Evolutionary conservation across 2,113 vertebrate species (phyloP), one percentile per base, ranked within the genome.

Genomic region (Chitala chitala): DNA sequence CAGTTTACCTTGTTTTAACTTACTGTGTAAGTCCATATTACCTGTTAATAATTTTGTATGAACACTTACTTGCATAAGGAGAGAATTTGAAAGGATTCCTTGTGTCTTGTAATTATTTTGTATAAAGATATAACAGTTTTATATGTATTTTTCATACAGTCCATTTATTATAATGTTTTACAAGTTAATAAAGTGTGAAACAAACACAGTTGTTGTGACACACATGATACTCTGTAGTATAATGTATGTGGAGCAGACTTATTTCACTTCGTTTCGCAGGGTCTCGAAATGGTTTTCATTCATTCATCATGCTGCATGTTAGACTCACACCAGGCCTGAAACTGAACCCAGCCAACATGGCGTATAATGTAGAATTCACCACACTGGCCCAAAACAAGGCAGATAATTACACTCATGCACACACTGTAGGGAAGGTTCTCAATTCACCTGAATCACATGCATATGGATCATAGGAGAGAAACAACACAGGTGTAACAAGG

Each of bases 21-120:
- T 78, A 75, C 77, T 78, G 72, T 78, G 76, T 78, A 78, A 78
- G 77, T 59, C 65, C 36, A 15, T 55, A 20, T 73, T 8, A 36
- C 54, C 61, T 72, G 29, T 63, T 42, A 75, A 29, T 42, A 69
- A 50, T 48, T 55, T 46, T 26, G 24, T 33, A 20, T 58, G 38
- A 50, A 20, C n/a, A 31, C 9, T 29, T 20, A 69, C 46, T 33
- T 69, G 42, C 26, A 36, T 51, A 51, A 51, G 56, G 24, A 12
- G 36, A 10, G 17, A 40, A n/a, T n/a, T n/a, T n/a, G n/a, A 17
- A 40, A 10, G 26, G 33, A 10, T 69, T 46, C 13, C 51, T 69
- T 50, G 7, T 33, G 8, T 48, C 48, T 22, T 40, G 38, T 29
- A 24, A 15, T 12, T 22, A 9, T 42, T 5, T 26, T 29, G 12